phyloP scores from a whole-genome alignment of 2,797 vertebrate species.

The Cetoscarus ocellatus region DNA sequence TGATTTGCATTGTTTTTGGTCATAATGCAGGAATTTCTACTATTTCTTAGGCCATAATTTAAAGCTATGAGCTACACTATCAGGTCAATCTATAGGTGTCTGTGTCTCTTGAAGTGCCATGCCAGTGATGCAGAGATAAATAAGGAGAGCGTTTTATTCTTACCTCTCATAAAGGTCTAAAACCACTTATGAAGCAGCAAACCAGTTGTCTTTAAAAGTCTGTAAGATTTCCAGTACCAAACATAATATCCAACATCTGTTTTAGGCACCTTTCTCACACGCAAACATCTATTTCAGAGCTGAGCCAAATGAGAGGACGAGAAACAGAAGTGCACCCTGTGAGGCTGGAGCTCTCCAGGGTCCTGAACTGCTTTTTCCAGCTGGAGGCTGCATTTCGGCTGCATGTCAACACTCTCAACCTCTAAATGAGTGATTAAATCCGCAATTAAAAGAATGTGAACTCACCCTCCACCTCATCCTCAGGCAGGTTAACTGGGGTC shows the following conservation, averaged over 20 bases:
- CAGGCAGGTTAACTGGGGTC: slow-evolving; percentile 91
- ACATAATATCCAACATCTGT: neutral
- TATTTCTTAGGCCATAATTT: no score
- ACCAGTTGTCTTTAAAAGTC: neutral
- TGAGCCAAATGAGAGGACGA: neutral
- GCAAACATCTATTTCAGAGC: neutral
- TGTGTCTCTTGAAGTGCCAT: no score
- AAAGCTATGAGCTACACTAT: no score
- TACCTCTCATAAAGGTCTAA: no score
- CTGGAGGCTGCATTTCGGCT: slow-evolving; percentile 1
- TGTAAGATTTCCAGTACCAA: no score
- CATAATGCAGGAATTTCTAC: no score
- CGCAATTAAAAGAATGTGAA: neutral
- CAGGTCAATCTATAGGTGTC: no score
- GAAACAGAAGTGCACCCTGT: neutral
- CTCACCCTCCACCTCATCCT: slow-evolving; percentile 97
- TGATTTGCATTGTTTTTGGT: no score
- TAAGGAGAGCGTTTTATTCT: no score
- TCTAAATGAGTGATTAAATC: neutral
- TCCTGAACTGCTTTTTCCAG: slow-evolving; percentile 37
- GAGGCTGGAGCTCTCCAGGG: slow-evolving; percentile 56
- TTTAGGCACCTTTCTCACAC: neutral
- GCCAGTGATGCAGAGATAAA: no score
- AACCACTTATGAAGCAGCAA: neutral
- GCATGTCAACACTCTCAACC: neutral